Evolutionary conservation across 2,797 vertebrate genomes (phyloP), one percentile per base, ranked within the genome.

Genomic region (Chrysocyon brachyurus): DNA sequence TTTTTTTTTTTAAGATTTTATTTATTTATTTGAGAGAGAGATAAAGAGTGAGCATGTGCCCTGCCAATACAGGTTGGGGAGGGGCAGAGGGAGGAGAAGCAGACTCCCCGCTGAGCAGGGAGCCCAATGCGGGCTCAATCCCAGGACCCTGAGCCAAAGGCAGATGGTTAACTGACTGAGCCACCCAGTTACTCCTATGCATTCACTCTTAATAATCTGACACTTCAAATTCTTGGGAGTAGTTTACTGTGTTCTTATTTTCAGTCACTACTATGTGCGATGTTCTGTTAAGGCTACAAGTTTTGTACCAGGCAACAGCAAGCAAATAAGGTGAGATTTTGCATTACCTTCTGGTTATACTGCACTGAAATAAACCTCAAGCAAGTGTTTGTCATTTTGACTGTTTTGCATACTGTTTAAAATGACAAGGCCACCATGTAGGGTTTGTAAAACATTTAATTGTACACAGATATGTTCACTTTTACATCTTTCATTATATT

Each of bases 281-380:
- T 83, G 78, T 59, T 96, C 79, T 78, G 59, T 84, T 87, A 72
- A 93, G 77, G 26, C 40, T 63, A 78, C 11, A 4, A 4, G 64
- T 90, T 90, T 93, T 92, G 33, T 79, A 66, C 14, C 14, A 97
- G 68, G 36, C 86, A 90, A 83, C 36, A 78, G 61, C 49, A 86
- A 96, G 31, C 33, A 84, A 90, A 57, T 78, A 86, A 83, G 46
- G 56, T 70, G 52, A 96, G 9, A 91, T 89, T 92, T 59, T 68
- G 90, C 59, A 21, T 86, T 83, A 84, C 72, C 77, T 94, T 88
- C 73, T 87, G 28, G 28, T 77, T 86, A 70, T 22, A n/a, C 40
- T 68, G 46, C 56, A 77, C 57, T 92, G 78, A 97, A 85, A 90
- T 93, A 59, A 94, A 93, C 59, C 24, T 90, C 56, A 90, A 92